Evolutionary conservation across 2,113 vertebrate genomes (phyloP).

Genomic region (Colistium nudipinnis): DNA sequence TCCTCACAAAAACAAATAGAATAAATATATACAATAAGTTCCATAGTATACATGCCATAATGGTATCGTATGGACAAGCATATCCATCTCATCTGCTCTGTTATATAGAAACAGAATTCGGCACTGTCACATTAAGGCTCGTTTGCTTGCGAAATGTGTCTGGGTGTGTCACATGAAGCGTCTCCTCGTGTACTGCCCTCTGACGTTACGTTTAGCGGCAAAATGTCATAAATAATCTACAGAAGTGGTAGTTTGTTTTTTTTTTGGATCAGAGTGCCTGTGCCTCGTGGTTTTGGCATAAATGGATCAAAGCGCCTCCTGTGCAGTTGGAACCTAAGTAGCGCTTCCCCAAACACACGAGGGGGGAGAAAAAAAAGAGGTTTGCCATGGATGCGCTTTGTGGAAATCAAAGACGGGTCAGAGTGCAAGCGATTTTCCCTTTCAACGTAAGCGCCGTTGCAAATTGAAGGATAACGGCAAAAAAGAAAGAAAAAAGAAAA

Average conservation of each 20-base stretch:
- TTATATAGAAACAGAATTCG: too few relatives aligned
- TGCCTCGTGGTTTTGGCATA: not conserved
- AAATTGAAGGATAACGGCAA: conserved; percentile 57
- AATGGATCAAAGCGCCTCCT: not conserved
- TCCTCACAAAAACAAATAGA: too few relatives aligned
- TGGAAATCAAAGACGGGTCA: conserved; percentile 44
- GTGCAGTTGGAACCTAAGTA: not conserved
- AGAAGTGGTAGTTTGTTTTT: too few relatives aligned
- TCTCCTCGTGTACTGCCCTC: not conserved
- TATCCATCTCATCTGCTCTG: too few relatives aligned
- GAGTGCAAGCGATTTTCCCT: conserved; percentile 52
- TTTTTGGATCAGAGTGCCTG: not conserved
- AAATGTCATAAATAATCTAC: not conserved
- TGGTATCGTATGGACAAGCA: not conserved
- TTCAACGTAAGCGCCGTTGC: conserved; percentile 8
- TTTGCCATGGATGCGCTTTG: conserved; percentile 46
- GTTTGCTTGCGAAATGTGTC: too few relatives aligned
- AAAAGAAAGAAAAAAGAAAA: conserved; percentile 35
- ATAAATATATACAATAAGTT: not conserved
- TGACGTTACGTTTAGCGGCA: not conserved
- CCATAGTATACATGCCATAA: not conserved
- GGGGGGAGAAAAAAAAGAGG: conserved; percentile 34
- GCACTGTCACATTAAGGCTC: too few relatives aligned
- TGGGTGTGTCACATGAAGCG: too few relatives aligned
- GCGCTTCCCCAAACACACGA: conserved; percentile 18